phyloP scores from a whole-genome alignment of 2,888 invertebrate species.

The Mellilla xanthometata region DNA sequence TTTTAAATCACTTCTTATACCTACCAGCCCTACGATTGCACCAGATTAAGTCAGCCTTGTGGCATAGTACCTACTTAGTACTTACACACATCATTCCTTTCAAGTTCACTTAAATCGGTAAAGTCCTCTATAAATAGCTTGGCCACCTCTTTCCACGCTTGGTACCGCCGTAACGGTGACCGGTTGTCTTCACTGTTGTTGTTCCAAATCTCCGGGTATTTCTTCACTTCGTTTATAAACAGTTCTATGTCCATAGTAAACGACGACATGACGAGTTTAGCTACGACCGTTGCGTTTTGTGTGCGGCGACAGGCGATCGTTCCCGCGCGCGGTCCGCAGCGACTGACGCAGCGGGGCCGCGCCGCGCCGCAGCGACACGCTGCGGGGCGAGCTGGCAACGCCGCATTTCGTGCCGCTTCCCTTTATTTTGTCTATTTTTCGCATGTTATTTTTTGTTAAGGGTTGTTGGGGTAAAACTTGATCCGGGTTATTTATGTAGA shows the following conservation, averaged over 20 bases:
- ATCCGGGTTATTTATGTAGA: too few relatives aligned
- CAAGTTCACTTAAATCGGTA: constrained; percentile 47
- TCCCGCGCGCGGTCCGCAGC: constrained; percentile 44
- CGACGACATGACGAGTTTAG: constrained; percentile 31
- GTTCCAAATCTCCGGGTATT: constrained; percentile 61
- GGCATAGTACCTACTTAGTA: too few relatives aligned
- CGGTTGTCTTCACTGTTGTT: constrained; percentile 48
- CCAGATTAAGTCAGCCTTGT: too few relatives aligned
- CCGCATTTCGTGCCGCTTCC: constrained; percentile 33
- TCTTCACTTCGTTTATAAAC: constrained; percentile 64
- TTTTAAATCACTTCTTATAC: too few relatives aligned
- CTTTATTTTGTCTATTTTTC: too few relatives aligned
- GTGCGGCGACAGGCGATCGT: constrained; percentile 38
- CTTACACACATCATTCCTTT: constrained; percentile 63
- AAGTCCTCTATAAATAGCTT: constrained; percentile 54
- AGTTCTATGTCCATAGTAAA: constrained; percentile 46
- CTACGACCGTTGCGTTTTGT: constrained; percentile 28
- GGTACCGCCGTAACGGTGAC: constrained; percentile 44
- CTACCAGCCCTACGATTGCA: too few relatives aligned
- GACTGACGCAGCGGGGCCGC: constrained; percentile 53
- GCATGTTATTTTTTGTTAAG: too few relatives aligned
- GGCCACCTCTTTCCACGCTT: constrained; percentile 60
- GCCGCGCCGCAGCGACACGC: constrained; percentile 57
- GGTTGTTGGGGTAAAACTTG: too few relatives aligned
- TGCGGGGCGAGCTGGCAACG: constrained; percentile 45